Conservation (phyloP, 2,113 vertebrate species). For the Tichodroma muraria region DNA sequence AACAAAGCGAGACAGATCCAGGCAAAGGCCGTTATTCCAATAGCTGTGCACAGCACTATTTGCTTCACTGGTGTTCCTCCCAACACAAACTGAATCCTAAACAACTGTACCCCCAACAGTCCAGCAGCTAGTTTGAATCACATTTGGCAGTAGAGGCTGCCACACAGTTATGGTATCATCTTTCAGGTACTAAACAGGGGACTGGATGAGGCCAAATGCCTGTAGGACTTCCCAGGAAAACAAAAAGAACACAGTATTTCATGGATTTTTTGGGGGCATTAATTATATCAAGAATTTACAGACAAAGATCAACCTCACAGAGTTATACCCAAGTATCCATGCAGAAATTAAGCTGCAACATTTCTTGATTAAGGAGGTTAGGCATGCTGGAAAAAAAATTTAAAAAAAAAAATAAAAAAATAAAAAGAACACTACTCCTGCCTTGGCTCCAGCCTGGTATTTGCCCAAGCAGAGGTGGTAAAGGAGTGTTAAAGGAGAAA, state of each 20-base stretch:
- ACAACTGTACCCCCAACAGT: not conserved
- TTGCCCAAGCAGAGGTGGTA: not conserved
- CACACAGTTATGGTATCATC: not conserved
- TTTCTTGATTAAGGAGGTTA: not conserved
- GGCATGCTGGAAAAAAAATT: not conserved
- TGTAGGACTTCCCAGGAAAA: not conserved
- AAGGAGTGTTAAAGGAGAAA: not conserved
- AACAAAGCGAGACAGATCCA: not conserved
- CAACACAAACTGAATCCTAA: not conserved
- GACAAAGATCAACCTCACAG: not conserved
- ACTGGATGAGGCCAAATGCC: not conserved
- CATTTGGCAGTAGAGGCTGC: not conserved
- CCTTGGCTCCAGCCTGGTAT: not conserved
- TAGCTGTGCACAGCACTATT: not conserved
- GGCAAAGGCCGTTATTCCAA: not conserved
- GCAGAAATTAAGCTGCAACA: not conserved
- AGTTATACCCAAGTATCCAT: not conserved
- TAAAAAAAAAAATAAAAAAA: no score
- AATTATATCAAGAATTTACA: not conserved
- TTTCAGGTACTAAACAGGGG: not conserved
- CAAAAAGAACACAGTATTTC: not conserved
- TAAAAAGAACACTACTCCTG: not conserved
- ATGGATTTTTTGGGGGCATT: fast-evolving
- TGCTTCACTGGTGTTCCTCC: not conserved
- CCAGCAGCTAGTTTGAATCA: not conserved